phyloP scores from a whole-genome alignment of 1,140 invertebrate genomes.

The Euglossa dilemma region DNA sequence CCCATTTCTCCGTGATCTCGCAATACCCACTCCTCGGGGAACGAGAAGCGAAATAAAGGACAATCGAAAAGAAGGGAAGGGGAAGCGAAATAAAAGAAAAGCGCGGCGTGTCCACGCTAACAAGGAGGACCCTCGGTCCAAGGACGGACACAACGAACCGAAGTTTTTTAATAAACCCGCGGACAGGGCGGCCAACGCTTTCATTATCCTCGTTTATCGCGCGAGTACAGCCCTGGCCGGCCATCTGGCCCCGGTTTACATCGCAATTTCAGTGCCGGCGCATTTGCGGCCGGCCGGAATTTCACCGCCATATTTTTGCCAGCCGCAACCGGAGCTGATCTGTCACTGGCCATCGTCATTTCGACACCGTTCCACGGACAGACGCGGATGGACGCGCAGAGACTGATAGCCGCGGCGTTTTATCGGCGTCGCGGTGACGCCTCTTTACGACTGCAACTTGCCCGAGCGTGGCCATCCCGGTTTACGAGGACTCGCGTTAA shows the following conservation, averaged over 20 bases:
- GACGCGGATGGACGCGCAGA: conserved; percentile 26
- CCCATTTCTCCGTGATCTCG: too few species aligned
- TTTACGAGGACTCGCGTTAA: conserved; percentile 18
- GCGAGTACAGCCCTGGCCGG: background rate
- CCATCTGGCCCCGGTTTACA: conserved; percentile 21
- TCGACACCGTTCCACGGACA: conserved; percentile 42
- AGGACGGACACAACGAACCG: background rate
- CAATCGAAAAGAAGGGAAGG: background rate
- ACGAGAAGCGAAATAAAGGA: background rate
- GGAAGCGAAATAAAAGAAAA: background rate
- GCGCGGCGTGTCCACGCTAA: background rate
- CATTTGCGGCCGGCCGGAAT: conserved; percentile 42
- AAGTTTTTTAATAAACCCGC: conserved; percentile 40
- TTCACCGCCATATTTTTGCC: conserved; percentile 68
- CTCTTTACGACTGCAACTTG: conserved; percentile 42
- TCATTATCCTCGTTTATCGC: conserved; percentile 48
- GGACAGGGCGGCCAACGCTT: background rate
- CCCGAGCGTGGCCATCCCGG: background rate
- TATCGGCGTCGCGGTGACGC: conserved; percentile 48
- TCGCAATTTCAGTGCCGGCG: conserved; percentile 41
- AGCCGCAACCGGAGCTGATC: conserved; percentile 58
- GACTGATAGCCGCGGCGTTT: conserved; percentile 13
- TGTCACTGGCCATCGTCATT: conserved; percentile 54
- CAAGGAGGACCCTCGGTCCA: background rate
- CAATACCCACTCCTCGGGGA: background rate